Percentiles rank a stretch among this genome's conserved stretches.
phyloP scores from a whole-genome alignment of 2,113 vertebrate species.

The Salvelinus namaycush region DNA sequence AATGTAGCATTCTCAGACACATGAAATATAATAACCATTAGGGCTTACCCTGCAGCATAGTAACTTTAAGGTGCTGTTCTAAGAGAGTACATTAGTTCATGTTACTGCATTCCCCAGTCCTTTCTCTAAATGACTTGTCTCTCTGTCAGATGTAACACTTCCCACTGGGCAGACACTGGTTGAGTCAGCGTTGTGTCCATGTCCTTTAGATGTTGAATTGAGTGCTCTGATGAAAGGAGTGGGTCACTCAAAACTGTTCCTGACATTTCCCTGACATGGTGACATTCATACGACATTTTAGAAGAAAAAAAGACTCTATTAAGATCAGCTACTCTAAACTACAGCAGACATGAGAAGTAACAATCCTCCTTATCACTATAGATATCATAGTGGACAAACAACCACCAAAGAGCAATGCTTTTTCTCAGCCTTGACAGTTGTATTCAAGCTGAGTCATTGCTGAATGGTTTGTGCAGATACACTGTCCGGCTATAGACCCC shows the following conservation, averaged over 20 bases:
- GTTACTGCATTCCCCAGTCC: too few relatives aligned
- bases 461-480: neutral
- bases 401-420: neutral
- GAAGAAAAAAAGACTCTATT: neutral
- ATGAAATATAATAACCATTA: neutral
- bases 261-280: neutral
- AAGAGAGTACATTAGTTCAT: too few relatives aligned
- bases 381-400: too few relatives aligned
- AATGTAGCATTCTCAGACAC: neutral
- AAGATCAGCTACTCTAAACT: neutral
- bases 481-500: neutral
- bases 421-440: neutral
- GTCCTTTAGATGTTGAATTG: too few relatives aligned
- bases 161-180: too few relatives aligned
- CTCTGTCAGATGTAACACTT: too few relatives aligned
- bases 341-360: neutral
- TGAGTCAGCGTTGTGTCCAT: too few relatives aligned
- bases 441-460: constrained; percentile 1
- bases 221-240: neutral
- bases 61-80: neutral
- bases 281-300: neutral
- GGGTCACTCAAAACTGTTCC: neutral
- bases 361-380: neutral
- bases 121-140: too few relatives aligned
- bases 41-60: neutral